These are phyloP conservation scores for Peromyscus eremicus DNA, from an alignment of 2,797 vertebrate species.

Conservation along the genomic window DNA sequence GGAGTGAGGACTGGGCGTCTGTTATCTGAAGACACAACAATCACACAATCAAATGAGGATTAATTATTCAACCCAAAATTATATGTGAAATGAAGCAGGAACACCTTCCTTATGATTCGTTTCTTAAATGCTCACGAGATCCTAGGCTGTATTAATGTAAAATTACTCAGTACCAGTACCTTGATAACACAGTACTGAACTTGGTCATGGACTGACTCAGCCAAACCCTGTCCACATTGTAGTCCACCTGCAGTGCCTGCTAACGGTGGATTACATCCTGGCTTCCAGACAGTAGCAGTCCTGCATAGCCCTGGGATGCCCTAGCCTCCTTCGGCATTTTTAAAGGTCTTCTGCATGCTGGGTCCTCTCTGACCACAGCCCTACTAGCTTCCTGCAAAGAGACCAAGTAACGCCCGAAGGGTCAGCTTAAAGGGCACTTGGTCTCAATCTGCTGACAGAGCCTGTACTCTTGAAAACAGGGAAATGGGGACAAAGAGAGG, in stretches of 20 bases:
- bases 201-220: neutral
- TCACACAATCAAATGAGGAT: neutral
- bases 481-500: neutral
- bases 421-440: neutral
- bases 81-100: slow-evolving; percentile 20
- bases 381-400: neutral
- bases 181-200: neutral
- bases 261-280: accelerated
- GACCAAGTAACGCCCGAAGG: neutral
- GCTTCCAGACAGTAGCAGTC: accelerated
- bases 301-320: accelerated
- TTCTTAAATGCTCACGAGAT: neutral
- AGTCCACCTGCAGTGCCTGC: accelerated
- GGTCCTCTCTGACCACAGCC: neutral
- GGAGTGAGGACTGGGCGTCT: neutral
- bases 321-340: neutral
- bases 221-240: accelerated
- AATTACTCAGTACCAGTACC: neutral
- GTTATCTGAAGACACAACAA: neutral
- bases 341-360: neutral
- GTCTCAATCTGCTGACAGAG: neutral
- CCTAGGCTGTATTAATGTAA: neutral
- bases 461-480: neutral
- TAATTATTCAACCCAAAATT: neutral
- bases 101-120: neutral